Base-by-base conservation (phyloP, 2,888 invertebrate genomes). In the Phaedon cochleariae region DNA sequence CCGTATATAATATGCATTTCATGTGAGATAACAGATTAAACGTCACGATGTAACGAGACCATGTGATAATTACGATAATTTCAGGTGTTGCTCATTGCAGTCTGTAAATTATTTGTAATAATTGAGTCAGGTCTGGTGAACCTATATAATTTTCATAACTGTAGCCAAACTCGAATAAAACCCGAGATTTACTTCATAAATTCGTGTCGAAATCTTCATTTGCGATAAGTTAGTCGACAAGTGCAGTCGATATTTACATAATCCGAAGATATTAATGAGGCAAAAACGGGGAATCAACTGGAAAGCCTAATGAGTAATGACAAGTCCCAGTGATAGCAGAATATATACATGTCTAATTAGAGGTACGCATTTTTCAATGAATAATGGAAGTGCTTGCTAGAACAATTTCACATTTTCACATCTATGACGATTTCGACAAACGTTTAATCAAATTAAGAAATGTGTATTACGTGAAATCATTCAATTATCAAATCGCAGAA, bases 11-110 rank as follows among this genome's bases (percentile, higher is more conserved):
- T 10, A 45, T 29, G 18, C 9, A 45, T 17, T 57, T 57, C 26
- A 57, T 46, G 57, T 12, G 22, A 57, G 45, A 45, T 45, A 45
- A 22, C 26, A 57, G 26, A 26, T 45, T 57, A 57, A 57, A 57
- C 45, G 29, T 45, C 57, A 57, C 22, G 57, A 57, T 18, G 57
- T 41, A 17, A 45, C 15, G 45, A 45, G 45, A 57, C 55, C 55
- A 41, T 15, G 67, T 62, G 69, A 67, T 67, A 70, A 70, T 70
- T 70, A 70, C 63, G 61, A 67, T 70, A 60, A 65, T 70, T 67
- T 63, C 64, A 63, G 65, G 65, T 67, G 65, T 67, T 65, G 65
- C 62, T 67, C 52, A 62, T 64, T 65, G 67, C 65, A 51, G 52
- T 46, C 29, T 26, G 45, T 67, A 67, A 67, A 52, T 67, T 67